Evolutionary conservation across 2,113 vertebrate genomes (phyloP), one percentile per base, ranked within the genome.

Genomic region (Synodontis membranacea): DNA sequence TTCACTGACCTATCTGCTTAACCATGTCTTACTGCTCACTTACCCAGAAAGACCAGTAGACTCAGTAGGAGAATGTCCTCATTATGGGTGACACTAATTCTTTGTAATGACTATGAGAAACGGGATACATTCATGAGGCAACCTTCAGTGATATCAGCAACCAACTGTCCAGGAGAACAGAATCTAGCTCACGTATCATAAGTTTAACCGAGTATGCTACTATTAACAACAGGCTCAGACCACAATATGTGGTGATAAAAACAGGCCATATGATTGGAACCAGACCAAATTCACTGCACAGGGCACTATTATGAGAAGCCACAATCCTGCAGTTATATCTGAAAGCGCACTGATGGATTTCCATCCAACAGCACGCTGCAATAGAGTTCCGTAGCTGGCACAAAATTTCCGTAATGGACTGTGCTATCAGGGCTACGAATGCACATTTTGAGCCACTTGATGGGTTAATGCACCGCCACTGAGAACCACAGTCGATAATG

Each of bases 1-100:
- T 86, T 86, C 80, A 87, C 37, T 84, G 80, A 54, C 44, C 70
- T 84, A 83, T 86, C 70, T 68, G 52, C 80, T 82, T 79, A 84
- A 64, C 44, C 74, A 76, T 84, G 42, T 85, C 70, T 82, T 50
- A 68, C 80, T 79, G 50, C 75, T 86, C 50, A 50, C 25, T 80
- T 83, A 52, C 70, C 79, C 60, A 86, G 60, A 82, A 82, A 78
- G 62, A 70, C 19, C 14, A 17, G 21, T 83, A 83, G 54, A 79
- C 80, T 76, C 82, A 85, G 64, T 78, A 44, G 60, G 39, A 85
- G 66, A 80, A 83, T 50, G 72, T 83, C 80, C 39, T 75, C 44
- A 83, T 83, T 86, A 84, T 80, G 31, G 80, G 12, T 85, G 72
- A 85, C 46, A 84, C 75, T 83, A 64, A 86, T 62, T 52, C 60